These are phyloP conservation scores for Oedothorax gibbosus DNA, from an alignment of 1,140 invertebrate species.

Conservation along the genomic window DNA sequence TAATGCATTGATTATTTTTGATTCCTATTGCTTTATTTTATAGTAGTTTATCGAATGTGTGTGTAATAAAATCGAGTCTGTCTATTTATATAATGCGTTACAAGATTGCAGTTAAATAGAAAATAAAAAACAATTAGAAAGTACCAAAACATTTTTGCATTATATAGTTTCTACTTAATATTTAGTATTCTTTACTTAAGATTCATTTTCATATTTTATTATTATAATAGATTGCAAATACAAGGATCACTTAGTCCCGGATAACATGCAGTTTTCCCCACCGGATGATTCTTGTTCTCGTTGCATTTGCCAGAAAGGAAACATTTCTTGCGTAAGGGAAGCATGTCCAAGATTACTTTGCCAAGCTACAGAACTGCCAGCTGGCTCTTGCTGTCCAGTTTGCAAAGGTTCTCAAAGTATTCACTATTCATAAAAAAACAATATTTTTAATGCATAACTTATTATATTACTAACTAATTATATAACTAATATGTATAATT, in stretches of 20 bases:
- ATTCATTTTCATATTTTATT: neutral
- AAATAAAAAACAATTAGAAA: neutral
- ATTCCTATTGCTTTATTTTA: no score
- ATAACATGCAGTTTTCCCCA: constrained; percentile 56
- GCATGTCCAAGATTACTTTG: constrained; percentile 48
- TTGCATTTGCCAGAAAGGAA: constrained; percentile 38
- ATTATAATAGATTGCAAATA: constrained; percentile 54
- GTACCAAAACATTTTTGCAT: neutral
- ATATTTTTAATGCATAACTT: no score
- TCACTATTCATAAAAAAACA: no score
- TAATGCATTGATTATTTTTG: no score
- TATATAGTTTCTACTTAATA: neutral
- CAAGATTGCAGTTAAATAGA: no score
- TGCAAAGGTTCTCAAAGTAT: constrained; percentile 49
- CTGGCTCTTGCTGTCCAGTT: constrained; percentile 46
- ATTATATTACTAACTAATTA: no score
- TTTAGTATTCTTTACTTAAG: neutral
- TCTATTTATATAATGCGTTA: no score
- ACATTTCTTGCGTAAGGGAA: constrained; percentile 51
- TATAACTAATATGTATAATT: no score
- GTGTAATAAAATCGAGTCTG: no score
- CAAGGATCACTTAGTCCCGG: constrained; percentile 13
- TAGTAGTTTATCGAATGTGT: no score
- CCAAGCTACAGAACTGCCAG: constrained; percentile 27
- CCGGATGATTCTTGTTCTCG: constrained; percentile 50